These are phyloP conservation scores for Eonycteris spelaea DNA, from an alignment of 2,113 vertebrate species.

Conservation along the genomic window DNA sequence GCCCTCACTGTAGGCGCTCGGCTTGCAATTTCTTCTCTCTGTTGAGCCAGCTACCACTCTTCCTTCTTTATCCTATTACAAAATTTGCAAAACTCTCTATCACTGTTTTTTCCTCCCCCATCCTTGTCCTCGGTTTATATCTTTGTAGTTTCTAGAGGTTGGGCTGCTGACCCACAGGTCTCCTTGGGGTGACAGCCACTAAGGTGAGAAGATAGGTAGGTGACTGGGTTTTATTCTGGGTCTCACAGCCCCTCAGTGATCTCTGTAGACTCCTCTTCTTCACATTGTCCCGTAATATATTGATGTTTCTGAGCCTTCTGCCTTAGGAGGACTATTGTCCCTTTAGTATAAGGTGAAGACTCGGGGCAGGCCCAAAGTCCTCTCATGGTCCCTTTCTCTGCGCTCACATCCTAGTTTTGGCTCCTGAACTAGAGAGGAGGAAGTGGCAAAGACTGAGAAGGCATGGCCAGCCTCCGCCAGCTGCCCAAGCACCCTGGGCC, in stretches of 20 bases:
- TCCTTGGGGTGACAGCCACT: background rate
- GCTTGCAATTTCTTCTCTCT: background rate
- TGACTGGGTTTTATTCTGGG: background rate
- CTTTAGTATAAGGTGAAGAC: background rate
- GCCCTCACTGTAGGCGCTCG: background rate
- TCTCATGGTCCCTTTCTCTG: background rate
- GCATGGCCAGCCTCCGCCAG: background rate
- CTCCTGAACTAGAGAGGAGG: background rate
- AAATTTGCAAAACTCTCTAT: background rate
- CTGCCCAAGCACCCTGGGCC: background rate
- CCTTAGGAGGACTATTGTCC: background rate
- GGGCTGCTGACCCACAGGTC: background rate
- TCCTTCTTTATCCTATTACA: background rate
- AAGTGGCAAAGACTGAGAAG: background rate
- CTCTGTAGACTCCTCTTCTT: background rate
- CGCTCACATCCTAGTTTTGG: background rate
- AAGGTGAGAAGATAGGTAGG: background rate
- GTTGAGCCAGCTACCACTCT: background rate
- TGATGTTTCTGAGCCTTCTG: background rate
- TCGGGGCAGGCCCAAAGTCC: background rate
- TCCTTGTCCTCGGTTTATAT: background rate
- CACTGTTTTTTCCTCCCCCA: background rate
- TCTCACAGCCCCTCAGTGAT: background rate
- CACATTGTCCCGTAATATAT: background rate
- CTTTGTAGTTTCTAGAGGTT: background rate